phyloP scores from a whole-genome alignment of 2,797 vertebrate species.

The Geotrypetes seraphini region DNA sequence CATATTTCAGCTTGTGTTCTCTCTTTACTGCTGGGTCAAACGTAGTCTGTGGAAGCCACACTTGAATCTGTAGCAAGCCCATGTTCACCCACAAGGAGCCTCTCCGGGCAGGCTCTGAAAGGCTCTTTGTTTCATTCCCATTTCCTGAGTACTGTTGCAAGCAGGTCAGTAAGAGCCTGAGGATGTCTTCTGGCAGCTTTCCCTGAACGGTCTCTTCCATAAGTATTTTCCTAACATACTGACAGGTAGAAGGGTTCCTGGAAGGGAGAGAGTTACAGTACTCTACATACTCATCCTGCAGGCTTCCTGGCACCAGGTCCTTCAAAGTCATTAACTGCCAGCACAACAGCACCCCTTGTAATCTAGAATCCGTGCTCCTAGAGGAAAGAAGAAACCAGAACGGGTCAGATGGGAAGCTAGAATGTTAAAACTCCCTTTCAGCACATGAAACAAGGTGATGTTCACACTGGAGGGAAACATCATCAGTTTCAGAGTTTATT shows the following conservation, averaged over 20 bases:
- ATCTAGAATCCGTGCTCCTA: constrained; percentile 63
- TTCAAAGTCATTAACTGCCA: constrained; percentile 71
- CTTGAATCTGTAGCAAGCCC: constrained; percentile 81
- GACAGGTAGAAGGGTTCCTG: constrained; percentile 51
- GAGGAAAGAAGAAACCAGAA: too few relatives aligned
- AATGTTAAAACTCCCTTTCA: too few relatives aligned
- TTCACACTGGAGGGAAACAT: too few relatives aligned
- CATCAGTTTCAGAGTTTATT: too few relatives aligned
- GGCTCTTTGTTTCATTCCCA: constrained; percentile 24
- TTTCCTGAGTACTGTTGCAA: constrained; percentile 69
- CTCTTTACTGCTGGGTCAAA: constrained; percentile 92
- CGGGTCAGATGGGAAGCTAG: too few relatives aligned
- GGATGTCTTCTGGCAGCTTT: constrained; percentile 66
- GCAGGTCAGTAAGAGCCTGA: constrained; percentile 66
- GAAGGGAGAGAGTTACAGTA: constrained; percentile 63
- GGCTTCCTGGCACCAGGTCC: constrained; percentile 63
- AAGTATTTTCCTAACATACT: constrained; percentile 69
- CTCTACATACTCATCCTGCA: constrained; percentile 67
- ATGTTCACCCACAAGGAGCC: constrained; percentile 89
- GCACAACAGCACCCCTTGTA: constrained; percentile 71
- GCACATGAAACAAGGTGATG: too few relatives aligned
- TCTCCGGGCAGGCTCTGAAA: constrained; percentile 52
- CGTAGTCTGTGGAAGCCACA: constrained; percentile 83
- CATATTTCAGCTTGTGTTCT: constrained; percentile 82
- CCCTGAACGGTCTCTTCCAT: constrained; percentile 56